Percentiles rank a stretch among this genome's conserved stretches.
Conservation (phyloP, 2,888 invertebrate species). For the Erebia ligea region DNA sequence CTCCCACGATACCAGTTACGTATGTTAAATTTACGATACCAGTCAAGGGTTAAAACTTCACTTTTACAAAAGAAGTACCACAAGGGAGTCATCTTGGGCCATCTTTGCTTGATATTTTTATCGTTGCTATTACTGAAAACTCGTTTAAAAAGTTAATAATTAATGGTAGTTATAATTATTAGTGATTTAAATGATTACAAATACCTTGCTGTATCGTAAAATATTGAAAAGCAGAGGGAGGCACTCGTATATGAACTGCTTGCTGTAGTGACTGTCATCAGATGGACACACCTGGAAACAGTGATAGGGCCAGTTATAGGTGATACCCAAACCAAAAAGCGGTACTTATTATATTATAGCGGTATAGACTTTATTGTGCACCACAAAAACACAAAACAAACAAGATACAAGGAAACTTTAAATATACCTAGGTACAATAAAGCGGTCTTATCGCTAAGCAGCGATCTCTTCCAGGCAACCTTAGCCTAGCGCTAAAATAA, state of each 20-base stretch:
- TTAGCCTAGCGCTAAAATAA: too few species aligned
- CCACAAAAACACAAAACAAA: too few species aligned
- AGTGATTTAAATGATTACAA: neutral
- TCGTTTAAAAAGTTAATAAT: neutral
- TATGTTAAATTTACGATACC: too few species aligned
- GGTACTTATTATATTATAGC: too few species aligned
- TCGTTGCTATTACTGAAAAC: neutral
- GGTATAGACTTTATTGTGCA: too few species aligned
- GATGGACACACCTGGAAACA: constrained; percentile 89
- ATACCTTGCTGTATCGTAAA: constrained; percentile 94
- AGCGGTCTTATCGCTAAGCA: too few species aligned
- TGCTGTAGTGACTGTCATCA: constrained; percentile 88
- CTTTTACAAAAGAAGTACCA: neutral
- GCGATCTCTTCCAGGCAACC: too few species aligned
- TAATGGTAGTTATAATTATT: neutral
- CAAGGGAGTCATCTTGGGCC: neutral
- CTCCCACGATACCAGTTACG: too few species aligned
- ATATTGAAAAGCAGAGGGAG: constrained; percentile 95
- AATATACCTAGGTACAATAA: too few species aligned
- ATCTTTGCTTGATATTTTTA: neutral
- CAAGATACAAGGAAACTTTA: too few species aligned
- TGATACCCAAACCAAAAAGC: too few species aligned
- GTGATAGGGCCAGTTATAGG: neutral
- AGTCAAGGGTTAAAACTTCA: too few species aligned
- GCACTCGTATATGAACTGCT: constrained; percentile 95